Evolutionary conservation across 2,888 invertebrate genomes (phyloP), one percentile per base, ranked within the genome.

Genomic region (Polymixis flavicincta): DNA sequence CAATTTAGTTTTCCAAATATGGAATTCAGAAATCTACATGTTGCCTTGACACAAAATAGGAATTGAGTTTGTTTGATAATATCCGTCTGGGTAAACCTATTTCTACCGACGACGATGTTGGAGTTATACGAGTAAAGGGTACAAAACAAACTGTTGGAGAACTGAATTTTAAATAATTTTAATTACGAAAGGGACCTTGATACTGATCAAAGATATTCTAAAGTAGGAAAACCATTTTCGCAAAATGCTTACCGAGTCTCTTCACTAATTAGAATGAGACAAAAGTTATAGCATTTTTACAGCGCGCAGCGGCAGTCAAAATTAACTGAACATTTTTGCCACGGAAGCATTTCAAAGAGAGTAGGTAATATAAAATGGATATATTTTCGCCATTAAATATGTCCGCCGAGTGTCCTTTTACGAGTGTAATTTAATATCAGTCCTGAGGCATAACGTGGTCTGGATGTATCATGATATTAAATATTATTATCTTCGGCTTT

Each of bases 361-460:
- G 74, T 55, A 32, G 42, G 71, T 71, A 73, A 66, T 76, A 80
- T 75, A 80, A 77, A 76, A 76, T 74, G 66, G 75, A 70, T 80
- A 74, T 77, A 78, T 86, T 84, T 85, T 75, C 28, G 71, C 52
- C 72, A 64, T 88, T 84, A 88, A 88, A 74, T 76, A 66, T 68
- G 76, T 60, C 76, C 71, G 74, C 42, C 45, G 60, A 71, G 78
- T 80, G 78, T 80, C 78, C 68, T 80, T 87, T 85, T 85, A 86
- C 70, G 84, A 70, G 67, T 74, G 64, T 74, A 63, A 81, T 88
- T 82, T 87, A 77, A 87, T 87, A 75, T 69, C 77, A 45, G 66
- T 65, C 69, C 61, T 57, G 54, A 52, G 66, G 67, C 59, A 75
- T 74, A 71, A 71, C 55, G 45, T 32, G 67, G 57, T 66, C 54